Conservation (phyloP, 2,888 invertebrate species). For the Bombylius discolor region DNA sequence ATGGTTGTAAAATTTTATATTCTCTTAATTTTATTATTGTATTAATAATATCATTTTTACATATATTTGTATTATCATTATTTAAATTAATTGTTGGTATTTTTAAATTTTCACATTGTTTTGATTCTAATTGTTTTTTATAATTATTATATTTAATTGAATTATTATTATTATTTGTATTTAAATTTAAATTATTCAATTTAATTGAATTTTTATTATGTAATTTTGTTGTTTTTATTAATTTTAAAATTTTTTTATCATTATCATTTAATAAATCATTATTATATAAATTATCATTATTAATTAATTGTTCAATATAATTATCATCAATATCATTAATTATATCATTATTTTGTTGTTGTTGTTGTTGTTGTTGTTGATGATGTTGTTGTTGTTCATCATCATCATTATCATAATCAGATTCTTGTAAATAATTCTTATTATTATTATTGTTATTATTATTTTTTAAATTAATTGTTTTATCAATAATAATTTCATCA, state of each 20-base stretch:
- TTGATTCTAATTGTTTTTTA: slow-evolving; percentile 28
- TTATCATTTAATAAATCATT: too few species aligned
- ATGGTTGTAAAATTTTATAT: slow-evolving; percentile 28
- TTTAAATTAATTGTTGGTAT: slow-evolving; percentile 29
- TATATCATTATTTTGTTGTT: slow-evolving; percentile 9
- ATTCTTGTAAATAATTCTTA: too few species aligned
- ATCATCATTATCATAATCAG: too few species aligned
- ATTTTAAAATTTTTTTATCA: too few species aligned
- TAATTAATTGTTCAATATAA: too few species aligned
- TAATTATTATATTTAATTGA: slow-evolving; percentile 3
- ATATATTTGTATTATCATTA: slow-evolving; percentile 20
- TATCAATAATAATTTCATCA: background rate
- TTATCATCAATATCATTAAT: slow-evolving; percentile 14
- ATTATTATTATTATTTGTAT: slow-evolving; percentile 18
- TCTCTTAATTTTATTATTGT: slow-evolving; percentile 27
- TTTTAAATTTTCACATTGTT: slow-evolving; percentile 24
- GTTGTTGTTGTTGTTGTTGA: too few species aligned
- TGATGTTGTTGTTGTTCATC: too few species aligned
- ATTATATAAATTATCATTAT: too few species aligned
- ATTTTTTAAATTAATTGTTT: background rate
- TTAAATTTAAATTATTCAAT: background rate
- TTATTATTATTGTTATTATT: too few species aligned
- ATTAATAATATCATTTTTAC: slow-evolving; percentile 29
- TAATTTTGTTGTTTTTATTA: too few species aligned
- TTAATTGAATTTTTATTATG: too few species aligned